Evolutionary conservation across 2,888 invertebrate species (phyloP), one percentile per base, ranked within the genome.

Genomic region (Sepiola atlantica): DNA sequence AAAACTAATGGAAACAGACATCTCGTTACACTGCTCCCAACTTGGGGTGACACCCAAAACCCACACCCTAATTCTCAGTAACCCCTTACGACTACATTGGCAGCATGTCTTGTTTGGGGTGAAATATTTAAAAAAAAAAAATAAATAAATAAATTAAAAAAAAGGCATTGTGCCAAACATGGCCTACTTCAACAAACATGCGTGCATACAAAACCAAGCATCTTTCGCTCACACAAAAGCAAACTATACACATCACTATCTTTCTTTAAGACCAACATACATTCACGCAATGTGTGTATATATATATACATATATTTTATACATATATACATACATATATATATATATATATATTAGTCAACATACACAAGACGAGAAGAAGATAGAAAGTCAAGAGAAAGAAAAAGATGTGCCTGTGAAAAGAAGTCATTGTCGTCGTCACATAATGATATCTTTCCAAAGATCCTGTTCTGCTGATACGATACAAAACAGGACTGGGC

Each of bases 401-500:
- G n/a, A 32, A 77, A 77, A 77, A 77, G 32, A 77, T 77, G 77
- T n/a, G 28, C 77, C n/a, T 12, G 77, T 77, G n/a, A 77, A 77
- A 77, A n/a, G 32, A 77, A 45, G 45, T 45, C 45, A 8, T 8
- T 45, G 45, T 45, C 8, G 77, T 32, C 16, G 4, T n/a, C 16
- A n/a, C n/a, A 77, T 77, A 77, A 77, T 77, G n/a, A 77, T 77
- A n/a, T 77, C 32, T 77, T 77, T 77, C 77, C 77, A 77, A 77
- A 77, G 77, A 77, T 77, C 77, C 77, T 21, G 32, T 16, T n/a
- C 20, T 77, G n/a, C n/a, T 77, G 77, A 77, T 77, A 77, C n/a
- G n/a, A n/a, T 77, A 14, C 77, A 77, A 45, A 77, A 77, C 77
- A 77, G 77, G 77, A 77, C 32, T 77, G 77, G 77, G n/a, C 77